Base-by-base conservation (phyloP, 2,888 invertebrate genomes). In the Agrypnus murinus region DNA sequence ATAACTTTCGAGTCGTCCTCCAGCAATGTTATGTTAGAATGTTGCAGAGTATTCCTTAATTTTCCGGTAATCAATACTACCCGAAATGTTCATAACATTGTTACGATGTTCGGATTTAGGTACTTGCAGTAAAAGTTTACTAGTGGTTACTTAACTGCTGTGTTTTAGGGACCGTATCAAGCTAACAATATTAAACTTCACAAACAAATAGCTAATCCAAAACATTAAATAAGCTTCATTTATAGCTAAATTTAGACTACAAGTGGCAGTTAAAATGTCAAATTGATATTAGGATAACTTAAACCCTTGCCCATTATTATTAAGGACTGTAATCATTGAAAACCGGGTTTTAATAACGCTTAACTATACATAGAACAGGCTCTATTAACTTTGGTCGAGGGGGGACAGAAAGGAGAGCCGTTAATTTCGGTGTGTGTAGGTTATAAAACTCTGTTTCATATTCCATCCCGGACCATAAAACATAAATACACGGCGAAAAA, bases 401-500 rank as follows among this genome's bases (percentile, higher is more conserved):
- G 10, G 55, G 17, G 36, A 36, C n/a, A n/a, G n/a, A n/a, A n/a
- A n/a, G n/a, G n/a, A n/a, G n/a, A n/a, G n/a, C n/a, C 36, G 55
- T 36, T 55, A 55, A 55, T 55, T 55, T 55, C 9, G 36, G 17
- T 3, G 6, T 32, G 17, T 3, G 6, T 32, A 53, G 38, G 36
- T 25, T 45, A n/a, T 66, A 66, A 66, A 59, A 50, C 45, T 38
- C 48, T 25, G 0, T 7, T 38, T 17, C 48, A n/a, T 38, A 46
- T 59, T 45, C 58, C 15, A 36, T 59, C 45, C 58, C 15, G 19
- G 17, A 36, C 36, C 36, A 50, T 60, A 66, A 59, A 59, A 53
- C 50, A 60, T 60, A 66, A 66, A 66, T 66, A 36, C 65, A 65
- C 36, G 25, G 5, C 19, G 50, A 64, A 69, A 63, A 31, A 48